A percentile compares a stretch with the other conserved stretches of the same genome.
phyloP scores from a whole-genome alignment of 2,888 invertebrate species.

The Amphipoea lucens region DNA sequence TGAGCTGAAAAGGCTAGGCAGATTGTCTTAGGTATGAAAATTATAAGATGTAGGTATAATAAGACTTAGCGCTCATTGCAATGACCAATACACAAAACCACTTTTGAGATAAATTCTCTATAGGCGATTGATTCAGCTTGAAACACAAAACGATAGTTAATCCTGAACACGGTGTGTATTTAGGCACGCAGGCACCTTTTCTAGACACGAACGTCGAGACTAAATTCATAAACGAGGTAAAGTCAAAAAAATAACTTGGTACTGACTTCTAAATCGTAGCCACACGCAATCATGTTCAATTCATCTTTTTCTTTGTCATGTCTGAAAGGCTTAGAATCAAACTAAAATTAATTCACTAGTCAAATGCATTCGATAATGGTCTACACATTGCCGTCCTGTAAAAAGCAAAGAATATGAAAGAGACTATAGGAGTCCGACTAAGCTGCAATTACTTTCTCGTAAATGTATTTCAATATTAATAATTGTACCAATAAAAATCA shows the following conservation, averaged over 20 bases:
- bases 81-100: not conserved
- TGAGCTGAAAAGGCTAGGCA: not conserved
- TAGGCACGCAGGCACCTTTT: not conserved
- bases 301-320: not conserved
- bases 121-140: not conserved
- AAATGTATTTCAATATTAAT: constrained; percentile 48
- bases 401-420: not conserved
- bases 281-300: not conserved
- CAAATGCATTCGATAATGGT: not conserved
- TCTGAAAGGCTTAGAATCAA: not conserved
- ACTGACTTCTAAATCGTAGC: not conserved
- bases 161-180: not conserved
- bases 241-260: not conserved
- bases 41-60: not conserved
- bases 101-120: not conserved
- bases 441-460: constrained; percentile 37
- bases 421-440: constrained; percentile 7
- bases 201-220: too few relatives aligned
- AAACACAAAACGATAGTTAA: not conserved
- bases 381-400: not conserved
- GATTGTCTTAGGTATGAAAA: not conserved
- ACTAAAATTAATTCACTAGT: not conserved
- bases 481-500: constrained; percentile 49
- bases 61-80: not conserved
- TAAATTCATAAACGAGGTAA: not conserved